Evolutionary conservation across 2,113 vertebrate species (phyloP).

Genomic region (Cyprinodon variegatus): DNA sequence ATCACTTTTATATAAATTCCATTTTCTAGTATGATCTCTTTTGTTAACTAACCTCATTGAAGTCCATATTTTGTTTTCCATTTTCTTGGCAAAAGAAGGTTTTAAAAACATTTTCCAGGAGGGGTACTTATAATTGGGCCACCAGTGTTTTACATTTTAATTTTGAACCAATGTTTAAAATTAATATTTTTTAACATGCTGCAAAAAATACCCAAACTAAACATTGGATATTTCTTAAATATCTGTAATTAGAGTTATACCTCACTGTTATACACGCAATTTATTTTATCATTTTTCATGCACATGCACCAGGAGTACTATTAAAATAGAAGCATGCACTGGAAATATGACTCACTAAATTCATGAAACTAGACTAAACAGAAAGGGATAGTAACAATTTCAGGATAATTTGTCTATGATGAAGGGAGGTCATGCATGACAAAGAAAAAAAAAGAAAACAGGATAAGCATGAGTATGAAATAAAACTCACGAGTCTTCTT

Average conservation of each 20-base stretch:
- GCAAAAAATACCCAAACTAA: neutral
- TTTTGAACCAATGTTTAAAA: neutral
- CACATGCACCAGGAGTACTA: neutral
- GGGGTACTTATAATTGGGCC: too few species aligned
- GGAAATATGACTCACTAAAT: neutral
- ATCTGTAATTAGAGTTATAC: too few species aligned
- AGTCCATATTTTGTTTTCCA: too few species aligned
- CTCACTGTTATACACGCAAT: neutral
- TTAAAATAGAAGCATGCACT: too few species aligned
- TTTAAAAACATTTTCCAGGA: neutral
- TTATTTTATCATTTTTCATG: neutral
- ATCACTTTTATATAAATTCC: too few species aligned
- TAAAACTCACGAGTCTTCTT: conserved; percentile 82
- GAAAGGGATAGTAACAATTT: neutral
- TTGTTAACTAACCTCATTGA: too few species aligned
- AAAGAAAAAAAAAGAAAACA: neutral
- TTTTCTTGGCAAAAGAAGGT: neutral
- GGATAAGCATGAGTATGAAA: conserved; percentile 58
- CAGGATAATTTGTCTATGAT: conserved; percentile 16
- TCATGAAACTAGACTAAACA: neutral
- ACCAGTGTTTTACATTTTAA: neutral
- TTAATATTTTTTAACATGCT: neutral
- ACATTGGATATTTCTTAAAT: neutral
- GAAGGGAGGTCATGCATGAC: conserved; percentile 18
- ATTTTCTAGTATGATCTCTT: too few species aligned